Conservation (phyloP, 2,113 vertebrate species). For the Smithornis capensis region DNA sequence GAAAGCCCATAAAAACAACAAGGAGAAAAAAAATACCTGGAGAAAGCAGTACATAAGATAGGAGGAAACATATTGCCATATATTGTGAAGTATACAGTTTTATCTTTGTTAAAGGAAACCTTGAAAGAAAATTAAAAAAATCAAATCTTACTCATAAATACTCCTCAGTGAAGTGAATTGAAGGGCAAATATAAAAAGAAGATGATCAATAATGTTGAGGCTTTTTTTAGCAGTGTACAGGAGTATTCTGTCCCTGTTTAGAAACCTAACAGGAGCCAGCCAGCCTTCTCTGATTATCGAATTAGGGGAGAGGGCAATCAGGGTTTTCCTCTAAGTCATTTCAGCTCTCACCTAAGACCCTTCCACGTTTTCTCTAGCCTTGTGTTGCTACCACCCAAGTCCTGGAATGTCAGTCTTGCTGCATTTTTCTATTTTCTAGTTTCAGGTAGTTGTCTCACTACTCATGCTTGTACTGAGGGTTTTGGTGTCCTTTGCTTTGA, state of each 20-base stretch:
- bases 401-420: neutral
- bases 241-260: neutral
- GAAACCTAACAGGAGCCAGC: neutral
- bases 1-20: neutral
- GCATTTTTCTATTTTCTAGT: neutral
- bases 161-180: neutral
- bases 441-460: neutral
- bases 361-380: neutral
- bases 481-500: neutral
- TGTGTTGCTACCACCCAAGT: neutral
- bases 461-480: neutral
- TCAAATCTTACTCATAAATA: neutral
- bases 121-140: neutral
- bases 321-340: neutral
- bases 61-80: neutral
- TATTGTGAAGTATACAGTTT: neutral
- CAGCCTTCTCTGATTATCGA: neutral
- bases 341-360: neutral
- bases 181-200: neutral
- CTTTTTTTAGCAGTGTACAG: neutral
- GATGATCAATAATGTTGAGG: neutral
- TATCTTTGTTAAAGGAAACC: neutral
- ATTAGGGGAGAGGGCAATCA: neutral
- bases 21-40: neutral
- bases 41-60: neutral